A percentile compares a stretch with the other conserved stretches of the same genome.
These are phyloP conservation scores for Lagenorhynchus albirostris DNA, from an alignment of 2,113 vertebrate species.

Conservation along the genomic window DNA sequence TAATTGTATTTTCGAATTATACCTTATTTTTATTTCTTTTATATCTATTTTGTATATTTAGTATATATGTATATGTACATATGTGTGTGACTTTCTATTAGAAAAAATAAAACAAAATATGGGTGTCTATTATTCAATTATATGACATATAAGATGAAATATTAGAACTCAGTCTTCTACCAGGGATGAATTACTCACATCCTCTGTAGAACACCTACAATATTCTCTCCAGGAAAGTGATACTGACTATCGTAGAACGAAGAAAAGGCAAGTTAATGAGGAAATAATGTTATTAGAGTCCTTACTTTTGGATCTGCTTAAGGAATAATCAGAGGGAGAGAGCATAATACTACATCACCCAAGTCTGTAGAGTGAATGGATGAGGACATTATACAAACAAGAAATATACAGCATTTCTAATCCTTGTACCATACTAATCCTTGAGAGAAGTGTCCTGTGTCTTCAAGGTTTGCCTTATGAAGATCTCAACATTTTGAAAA, in stretches of 20 bases:
- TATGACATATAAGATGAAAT: not conserved
- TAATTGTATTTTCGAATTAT: not conserved
- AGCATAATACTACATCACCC: not conserved
- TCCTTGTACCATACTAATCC: not conserved
- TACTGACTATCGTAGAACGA: not conserved
- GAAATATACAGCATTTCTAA: not conserved
- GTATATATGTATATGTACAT: not conserved
- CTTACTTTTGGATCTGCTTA: not conserved
- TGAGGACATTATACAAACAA: not conserved
- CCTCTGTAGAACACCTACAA: not conserved
- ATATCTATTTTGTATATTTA: not conserved
- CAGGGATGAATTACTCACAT: not conserved
- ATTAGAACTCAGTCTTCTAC: not conserved
- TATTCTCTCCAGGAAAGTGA: not conserved
- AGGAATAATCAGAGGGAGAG: not conserved
- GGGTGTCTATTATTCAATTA: not conserved
- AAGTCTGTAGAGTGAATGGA: not conserved
- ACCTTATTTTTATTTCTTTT: not conserved
- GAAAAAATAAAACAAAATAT: not conserved
- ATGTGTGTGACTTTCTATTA: not conserved
- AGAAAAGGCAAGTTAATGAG: not conserved
- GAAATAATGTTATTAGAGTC: not conserved
- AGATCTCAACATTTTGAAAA: constrained; percentile 28
- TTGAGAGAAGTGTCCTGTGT: not conserved
- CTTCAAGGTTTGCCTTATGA: constrained; percentile 35